A percentile compares a stretch with the other conserved stretches of the same genome.
phyloP scores from a whole-genome alignment of 2,888 invertebrate species.

The Branchipolynoe longqiensis region DNA sequence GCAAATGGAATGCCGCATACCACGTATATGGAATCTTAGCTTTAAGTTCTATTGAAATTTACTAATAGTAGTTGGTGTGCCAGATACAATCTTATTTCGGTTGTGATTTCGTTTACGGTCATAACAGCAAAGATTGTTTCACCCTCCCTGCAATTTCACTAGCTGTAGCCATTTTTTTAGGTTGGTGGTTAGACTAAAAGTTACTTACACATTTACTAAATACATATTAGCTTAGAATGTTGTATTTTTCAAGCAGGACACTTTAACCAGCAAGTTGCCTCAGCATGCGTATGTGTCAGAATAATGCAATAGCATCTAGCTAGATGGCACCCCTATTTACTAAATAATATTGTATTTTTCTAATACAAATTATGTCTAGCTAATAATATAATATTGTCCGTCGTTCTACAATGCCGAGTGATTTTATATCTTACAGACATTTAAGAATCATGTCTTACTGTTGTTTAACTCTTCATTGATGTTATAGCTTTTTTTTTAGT shows the following conservation, averaged over 20 bases:
- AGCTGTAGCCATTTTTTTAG: not conserved
- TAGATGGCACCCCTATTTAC: slow-evolving; percentile 38
- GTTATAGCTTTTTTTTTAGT: slow-evolving; percentile 1
- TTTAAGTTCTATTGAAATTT: no score
- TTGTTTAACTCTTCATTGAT: not conserved
- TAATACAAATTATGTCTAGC: not conserved
- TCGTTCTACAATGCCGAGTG: not conserved
- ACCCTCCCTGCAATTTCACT: not conserved
- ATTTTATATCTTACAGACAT: not conserved
- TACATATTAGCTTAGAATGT: slow-evolving; percentile 1
- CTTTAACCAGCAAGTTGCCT: not conserved
- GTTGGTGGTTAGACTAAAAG: not conserved
- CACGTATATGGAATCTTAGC: no score
- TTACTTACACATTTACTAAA: not conserved
- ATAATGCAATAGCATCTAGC: slow-evolving; percentile 43
- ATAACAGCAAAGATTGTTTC: no score
- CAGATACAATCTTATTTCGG: no score
- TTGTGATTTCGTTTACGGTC: no score
- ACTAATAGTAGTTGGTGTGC: no score
- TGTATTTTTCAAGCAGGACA: not conserved
- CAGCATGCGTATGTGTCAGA: slow-evolving; percentile 15
- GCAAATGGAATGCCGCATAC: no score
- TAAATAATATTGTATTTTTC: slow-evolving; percentile 31
- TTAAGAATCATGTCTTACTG: not conserved
- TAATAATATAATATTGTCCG: slow-evolving; percentile 12